Evolutionary conservation across 2,113 vertebrate genomes (phyloP).

Genomic region (Daubentonia madagascariensis): DNA sequence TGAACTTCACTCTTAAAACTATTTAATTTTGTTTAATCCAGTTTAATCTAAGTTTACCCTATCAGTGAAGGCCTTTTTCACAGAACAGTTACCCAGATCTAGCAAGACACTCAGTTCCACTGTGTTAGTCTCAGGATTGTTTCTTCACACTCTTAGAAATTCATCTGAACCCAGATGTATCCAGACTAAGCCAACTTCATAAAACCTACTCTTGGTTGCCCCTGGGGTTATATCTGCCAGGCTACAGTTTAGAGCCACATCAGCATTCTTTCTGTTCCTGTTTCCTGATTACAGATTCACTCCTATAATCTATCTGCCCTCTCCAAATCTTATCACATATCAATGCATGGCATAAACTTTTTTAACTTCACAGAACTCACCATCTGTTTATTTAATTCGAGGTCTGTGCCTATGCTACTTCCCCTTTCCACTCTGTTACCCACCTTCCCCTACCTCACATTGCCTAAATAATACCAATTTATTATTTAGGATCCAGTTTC

Average conservation of each 20-base stretch:
- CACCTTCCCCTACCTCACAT: accelerated
- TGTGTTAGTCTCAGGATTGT: not conserved
- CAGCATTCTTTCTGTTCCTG: not conserved
- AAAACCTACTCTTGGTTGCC: not conserved
- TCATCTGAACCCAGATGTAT: not conserved
- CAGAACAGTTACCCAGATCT: not conserved
- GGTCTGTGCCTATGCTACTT: no score
- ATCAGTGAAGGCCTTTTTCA: not conserved
- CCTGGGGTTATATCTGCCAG: not conserved
- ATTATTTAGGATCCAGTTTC: not conserved
- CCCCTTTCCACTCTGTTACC: not conserved
- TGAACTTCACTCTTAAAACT: not conserved
- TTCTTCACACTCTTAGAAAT: not conserved
- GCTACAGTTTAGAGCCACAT: not conserved
- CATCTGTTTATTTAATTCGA: not conserved
- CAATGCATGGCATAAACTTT: not conserved
- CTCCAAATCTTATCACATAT: not conserved
- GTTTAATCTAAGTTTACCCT: not conserved
- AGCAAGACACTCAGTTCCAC: not conserved
- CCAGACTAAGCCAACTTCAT: not conserved
- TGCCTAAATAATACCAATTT: not conserved
- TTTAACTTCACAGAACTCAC: not conserved
- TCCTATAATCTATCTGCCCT: not conserved
- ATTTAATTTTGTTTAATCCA: not conserved
- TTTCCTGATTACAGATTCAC: not conserved